Conservation (phyloP, 2,888 invertebrate species). For the Luperina nickerlii region DNA sequence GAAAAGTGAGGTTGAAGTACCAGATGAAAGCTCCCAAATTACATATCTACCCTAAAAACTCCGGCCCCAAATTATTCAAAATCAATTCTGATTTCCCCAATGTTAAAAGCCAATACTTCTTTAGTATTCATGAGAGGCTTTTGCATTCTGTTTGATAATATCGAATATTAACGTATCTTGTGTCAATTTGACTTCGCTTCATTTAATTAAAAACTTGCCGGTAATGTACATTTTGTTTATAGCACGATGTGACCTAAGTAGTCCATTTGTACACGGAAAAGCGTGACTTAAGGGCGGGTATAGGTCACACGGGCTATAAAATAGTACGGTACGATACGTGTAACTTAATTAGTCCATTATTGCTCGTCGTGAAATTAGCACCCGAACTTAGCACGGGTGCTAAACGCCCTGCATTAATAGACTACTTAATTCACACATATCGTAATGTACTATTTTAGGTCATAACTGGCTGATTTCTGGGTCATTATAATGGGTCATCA, state of each 20-base stretch:
- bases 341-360: too few relatives aligned
- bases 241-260: too few relatives aligned
- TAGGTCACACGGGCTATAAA: too few relatives aligned
- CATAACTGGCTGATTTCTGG: background rate
- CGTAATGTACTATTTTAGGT: conserved; percentile 1
- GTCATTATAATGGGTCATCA: background rate
- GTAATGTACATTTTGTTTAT: background rate
- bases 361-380: too few relatives aligned
- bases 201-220: conserved; percentile 31
- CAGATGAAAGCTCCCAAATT: background rate
- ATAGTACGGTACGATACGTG: too few relatives aligned
- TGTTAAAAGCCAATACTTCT: conserved; percentile 11
- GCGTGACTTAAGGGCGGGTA: too few relatives aligned
- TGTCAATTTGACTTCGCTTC: conserved; percentile 23
- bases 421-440: too few relatives aligned
- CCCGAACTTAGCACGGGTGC: too few relatives aligned
- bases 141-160: conserved; percentile 14
- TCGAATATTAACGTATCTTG: conserved; percentile 16
- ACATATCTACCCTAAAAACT: background rate
- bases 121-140: conserved; percentile 17
- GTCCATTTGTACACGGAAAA: too few relatives aligned
- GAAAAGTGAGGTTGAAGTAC: background rate
- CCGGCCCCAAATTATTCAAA: background rate
- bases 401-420: too few relatives aligned
- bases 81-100: conserved; percentile 8